Evolutionary conservation across 2,797 vertebrate species (phyloP), one percentile per base, ranked within the genome.

Genomic region (Mionectes olivaceus): DNA sequence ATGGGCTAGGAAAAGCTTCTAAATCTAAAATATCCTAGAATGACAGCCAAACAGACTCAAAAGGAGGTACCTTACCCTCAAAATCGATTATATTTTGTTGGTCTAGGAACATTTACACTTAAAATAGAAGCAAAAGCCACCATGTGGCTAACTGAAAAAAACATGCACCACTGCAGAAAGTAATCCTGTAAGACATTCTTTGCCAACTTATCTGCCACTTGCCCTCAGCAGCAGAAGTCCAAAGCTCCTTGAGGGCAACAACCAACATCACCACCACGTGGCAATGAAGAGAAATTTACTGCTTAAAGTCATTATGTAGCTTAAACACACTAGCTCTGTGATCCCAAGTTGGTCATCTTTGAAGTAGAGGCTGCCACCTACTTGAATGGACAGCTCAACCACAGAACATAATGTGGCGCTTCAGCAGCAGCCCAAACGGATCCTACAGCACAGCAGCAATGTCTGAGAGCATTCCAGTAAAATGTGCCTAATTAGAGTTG

Each of bases 241-340:
- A 86, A 78, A 89, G 25, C 80, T 92, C 57, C 33, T 60, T 27
- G 55, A 94, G 56, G 86, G 57, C 64, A 81, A 86, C 53, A 90
- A 90, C 33, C 44, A 94, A 85, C 60, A 69, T 59, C 93, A 91
- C 79, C 82, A 91, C 83, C 92, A 68, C 4, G 22, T 71, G 73
- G 88, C 65, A 85, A 33, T 1, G 16, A 55, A 82, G 32, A 75
- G 78, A 85, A 82, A 69, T 44, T 3, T 70, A 53, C 41, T 52
- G 28, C 47, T 74, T 47, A 1, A 70, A 85, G 32, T 28, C 67
- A 37, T 56, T 14, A 13, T 0, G 0, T 2, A 47, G 35, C 33
- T 75, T 50, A 3, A 47, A 23, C 6, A 11, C 10, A 4, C 3
- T 41, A 0, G 0, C 25, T n/a, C 24, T 0, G 6, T 5, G 14